phyloP scores from a whole-genome alignment of 2,888 invertebrate genomes.

The Mimachlamys varia region DNA sequence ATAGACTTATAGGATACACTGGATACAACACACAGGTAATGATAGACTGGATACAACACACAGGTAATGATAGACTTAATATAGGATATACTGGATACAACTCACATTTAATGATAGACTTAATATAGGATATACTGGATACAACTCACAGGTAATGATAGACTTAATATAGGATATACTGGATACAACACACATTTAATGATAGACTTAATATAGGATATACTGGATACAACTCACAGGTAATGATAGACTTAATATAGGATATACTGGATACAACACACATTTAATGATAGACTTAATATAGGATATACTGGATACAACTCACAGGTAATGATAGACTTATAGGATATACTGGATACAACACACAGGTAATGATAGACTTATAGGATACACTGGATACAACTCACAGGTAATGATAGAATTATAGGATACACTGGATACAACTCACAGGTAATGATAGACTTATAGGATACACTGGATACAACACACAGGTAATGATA shows the following conservation, averaged over 20 bases:
- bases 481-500: too few species aligned
- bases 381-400: too few species aligned
- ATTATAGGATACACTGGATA: slow-evolving; percentile 71
- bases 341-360: too few species aligned
- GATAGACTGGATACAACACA: slow-evolving; percentile 65
- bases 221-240: slow-evolving; percentile 72
- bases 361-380: too few species aligned
- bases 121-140: too few species aligned
- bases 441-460: slow-evolving; percentile 70
- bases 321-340: slow-evolving; percentile 68
- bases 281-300: slow-evolving; percentile 55
- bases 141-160: too few species aligned
- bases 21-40: neutral
- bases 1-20: too few species aligned
- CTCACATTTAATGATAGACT: too few species aligned
- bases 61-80: slow-evolving; percentile 69
- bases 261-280: too few species aligned
- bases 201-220: slow-evolving; percentile 70
- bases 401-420: slow-evolving; percentile 48
- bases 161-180: too few species aligned
- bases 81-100: too few species aligned
- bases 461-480: too few species aligned
- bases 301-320: slow-evolving; percentile 72
- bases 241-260: slow-evolving; percentile 55
- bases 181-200: neutral